Conservation (phyloP, 1,140 invertebrate species). For the Megalopta genalis region DNA sequence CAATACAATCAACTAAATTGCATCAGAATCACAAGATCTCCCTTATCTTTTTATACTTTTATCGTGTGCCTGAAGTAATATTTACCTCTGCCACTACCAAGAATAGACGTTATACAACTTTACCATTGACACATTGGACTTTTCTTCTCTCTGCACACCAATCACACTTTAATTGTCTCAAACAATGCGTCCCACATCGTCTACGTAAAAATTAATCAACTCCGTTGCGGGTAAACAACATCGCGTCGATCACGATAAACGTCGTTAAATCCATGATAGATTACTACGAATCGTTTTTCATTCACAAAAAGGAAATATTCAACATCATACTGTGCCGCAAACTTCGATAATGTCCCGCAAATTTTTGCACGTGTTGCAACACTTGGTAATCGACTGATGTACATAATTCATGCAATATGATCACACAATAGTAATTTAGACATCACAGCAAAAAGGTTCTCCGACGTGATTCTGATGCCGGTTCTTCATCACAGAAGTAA, state of each 20-base stretch:
- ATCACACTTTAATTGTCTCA: background rate
- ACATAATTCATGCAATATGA: too few species aligned
- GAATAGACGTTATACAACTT: background rate
- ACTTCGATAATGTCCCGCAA: too few species aligned
- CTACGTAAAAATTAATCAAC: background rate
- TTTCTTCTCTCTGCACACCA: background rate
- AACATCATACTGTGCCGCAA: too few species aligned
- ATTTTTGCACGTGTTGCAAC: too few species aligned
- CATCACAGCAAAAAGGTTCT: too few species aligned
- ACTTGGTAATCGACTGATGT: too few species aligned
- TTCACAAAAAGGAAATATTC: background rate
- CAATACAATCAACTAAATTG: too few species aligned
- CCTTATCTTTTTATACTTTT: constrained; percentile 6
- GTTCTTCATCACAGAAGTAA: too few species aligned
- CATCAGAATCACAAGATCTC: too few species aligned
- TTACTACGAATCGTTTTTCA: background rate
- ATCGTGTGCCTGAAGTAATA: background rate
- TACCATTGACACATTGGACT: background rate
- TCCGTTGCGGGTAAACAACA: background rate
- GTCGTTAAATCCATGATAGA: background rate
- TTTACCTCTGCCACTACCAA: background rate
- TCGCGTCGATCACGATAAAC: background rate
- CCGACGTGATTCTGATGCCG: too few species aligned
- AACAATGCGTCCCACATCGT: background rate
- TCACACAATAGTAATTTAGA: too few species aligned